phyloP scores from a whole-genome alignment of 2,797 vertebrate genomes.

The Pseudochirops cupreus region DNA sequence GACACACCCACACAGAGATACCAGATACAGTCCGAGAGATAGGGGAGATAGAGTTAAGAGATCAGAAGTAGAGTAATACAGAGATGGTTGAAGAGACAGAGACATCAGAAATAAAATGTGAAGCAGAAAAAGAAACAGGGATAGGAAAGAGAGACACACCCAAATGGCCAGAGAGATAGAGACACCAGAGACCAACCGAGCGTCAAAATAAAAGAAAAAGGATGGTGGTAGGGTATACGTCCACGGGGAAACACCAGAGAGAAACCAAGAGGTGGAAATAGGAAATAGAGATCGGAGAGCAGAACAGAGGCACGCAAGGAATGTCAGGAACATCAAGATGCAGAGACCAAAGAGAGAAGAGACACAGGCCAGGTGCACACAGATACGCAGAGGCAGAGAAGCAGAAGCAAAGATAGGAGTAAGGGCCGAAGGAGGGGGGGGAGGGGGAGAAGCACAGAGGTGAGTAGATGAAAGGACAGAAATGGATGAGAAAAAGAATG shows the following conservation, averaged over 20 bases:
- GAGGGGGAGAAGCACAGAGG: neutral
- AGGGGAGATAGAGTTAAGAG: neutral
- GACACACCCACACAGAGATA: neutral
- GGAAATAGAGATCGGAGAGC: neutral
- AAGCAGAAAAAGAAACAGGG: slow-evolving; percentile 14
- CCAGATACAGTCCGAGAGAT: neutral
- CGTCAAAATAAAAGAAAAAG: neutral
- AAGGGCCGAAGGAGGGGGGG: neutral
- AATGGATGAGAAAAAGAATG: neutral
- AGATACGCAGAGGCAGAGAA: neutral
- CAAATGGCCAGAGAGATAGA: neutral
- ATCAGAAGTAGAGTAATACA: rapidly evolving
- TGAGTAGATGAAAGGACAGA: neutral
- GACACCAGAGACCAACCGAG: neutral
- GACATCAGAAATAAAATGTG: neutral
- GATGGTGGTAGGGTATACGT: neutral
- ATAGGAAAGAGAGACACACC: slow-evolving; percentile 13
- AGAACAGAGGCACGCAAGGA: neutral
- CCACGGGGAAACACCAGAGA: neutral
- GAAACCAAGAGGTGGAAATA: slow-evolving; percentile 1
- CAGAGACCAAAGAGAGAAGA: rapidly evolving
- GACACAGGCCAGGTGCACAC: neutral
- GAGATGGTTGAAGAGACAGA: neutral
- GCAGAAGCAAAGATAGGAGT: neutral
- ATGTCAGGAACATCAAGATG: neutral